phyloP scores from a whole-genome alignment of 2,797 vertebrate genomes.

The Borostomias antarcticus region DNA sequence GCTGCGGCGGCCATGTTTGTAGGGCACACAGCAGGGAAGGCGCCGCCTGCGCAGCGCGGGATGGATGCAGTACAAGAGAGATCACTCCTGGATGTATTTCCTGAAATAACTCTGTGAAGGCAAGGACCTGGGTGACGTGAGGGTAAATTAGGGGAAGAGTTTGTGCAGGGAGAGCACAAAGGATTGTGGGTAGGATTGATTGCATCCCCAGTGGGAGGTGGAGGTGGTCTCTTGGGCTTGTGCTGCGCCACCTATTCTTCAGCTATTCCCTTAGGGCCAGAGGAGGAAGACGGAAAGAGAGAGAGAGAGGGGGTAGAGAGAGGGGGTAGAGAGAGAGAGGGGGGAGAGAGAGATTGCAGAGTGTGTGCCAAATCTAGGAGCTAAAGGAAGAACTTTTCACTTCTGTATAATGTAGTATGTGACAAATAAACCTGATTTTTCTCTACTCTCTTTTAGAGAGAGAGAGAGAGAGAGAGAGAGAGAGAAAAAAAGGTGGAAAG shows the following conservation, averaged over 20 bases:
- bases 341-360: too few relatives aligned
- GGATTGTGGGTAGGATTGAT: background rate
- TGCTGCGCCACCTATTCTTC: background rate
- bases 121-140: background rate
- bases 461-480: background rate
- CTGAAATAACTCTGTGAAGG: background rate
- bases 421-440: too few relatives aligned
- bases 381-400: too few relatives aligned
- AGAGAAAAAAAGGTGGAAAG: background rate
- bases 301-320: background rate
- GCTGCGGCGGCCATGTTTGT: background rate
- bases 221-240: background rate
- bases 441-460: too few relatives aligned
- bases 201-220: background rate
- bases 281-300: too few relatives aligned
- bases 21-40: background rate
- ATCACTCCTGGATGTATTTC: background rate
- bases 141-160: background rate
- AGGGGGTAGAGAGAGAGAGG: background rate
- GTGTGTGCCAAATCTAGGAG: too few relatives aligned
- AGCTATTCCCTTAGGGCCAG: too few relatives aligned
- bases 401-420: too few relatives aligned
- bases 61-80: background rate
- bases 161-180: background rate
- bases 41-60: too few relatives aligned